Percentiles rank a stretch among this genome's conserved stretches.
phyloP scores from a whole-genome alignment of 2,797 vertebrate species.

The Furcifer pardalis region DNA sequence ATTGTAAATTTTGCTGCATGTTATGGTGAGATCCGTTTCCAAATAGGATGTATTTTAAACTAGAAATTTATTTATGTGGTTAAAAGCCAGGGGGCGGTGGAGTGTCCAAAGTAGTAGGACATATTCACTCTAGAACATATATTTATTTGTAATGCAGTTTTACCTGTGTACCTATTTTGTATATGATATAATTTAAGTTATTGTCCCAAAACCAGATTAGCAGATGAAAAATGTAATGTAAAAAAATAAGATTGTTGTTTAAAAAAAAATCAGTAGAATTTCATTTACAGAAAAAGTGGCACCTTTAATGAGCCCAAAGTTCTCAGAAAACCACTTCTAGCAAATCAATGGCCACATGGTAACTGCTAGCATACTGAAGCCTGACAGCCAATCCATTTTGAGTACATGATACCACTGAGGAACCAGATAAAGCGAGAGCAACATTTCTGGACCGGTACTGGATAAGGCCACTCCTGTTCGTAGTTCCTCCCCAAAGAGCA shows the following conservation, averaged over 20 bases:
- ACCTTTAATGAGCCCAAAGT: not conserved
- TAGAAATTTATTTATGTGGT: not conserved
- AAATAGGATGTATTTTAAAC: not conserved
- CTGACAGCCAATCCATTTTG: not conserved
- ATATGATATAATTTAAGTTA: not conserved
- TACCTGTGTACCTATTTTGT: not conserved
- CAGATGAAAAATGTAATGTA: not conserved
- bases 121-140: not conserved
- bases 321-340: not conserved
- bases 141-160: not conserved
- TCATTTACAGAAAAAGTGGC: not conserved
- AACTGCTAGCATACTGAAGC: not conserved
- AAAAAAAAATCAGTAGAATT: not conserved
- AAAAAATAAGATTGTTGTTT: not conserved
- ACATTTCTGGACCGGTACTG: not conserved
- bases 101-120: not conserved
- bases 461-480: not conserved
- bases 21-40: not conserved
- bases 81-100: not conserved
- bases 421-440: not conserved
- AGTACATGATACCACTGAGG: not conserved
- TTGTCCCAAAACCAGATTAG: not conserved
- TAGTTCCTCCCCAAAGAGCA: not conserved
- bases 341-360: not conserved
- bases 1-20: not conserved